Conservation (phyloP, 2,113 vertebrate species). For the Himantopus leucocephalus region DNA sequence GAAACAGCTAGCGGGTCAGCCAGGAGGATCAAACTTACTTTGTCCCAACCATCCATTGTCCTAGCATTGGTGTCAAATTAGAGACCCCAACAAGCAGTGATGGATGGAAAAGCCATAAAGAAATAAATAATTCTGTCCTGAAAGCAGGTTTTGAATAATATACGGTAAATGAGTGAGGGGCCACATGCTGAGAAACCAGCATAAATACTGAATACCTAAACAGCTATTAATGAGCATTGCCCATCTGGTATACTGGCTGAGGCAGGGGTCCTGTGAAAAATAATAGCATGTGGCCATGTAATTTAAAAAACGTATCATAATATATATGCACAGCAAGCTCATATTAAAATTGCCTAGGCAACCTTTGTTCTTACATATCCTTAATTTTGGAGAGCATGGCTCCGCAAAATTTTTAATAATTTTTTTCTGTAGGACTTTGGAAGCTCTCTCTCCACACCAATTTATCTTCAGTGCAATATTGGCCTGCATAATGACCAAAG, state of each 20-base stretch:
- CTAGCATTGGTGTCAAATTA: conserved; percentile 26
- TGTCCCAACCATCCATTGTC: background rate
- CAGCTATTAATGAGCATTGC: conserved; percentile 51
- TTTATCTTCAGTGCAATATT: background rate
- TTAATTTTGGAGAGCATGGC: background rate
- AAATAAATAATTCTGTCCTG: conserved; percentile 49
- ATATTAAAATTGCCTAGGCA: conserved; percentile 14
- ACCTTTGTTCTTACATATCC: conserved; percentile 14
- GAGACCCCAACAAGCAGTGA: conserved; percentile 17
- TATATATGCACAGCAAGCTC: background rate
- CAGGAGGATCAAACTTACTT: background rate
- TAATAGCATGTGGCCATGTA: background rate
- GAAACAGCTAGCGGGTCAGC: background rate
- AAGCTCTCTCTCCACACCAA: background rate
- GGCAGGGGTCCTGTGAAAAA: conserved; percentile 32
- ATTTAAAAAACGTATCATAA: conserved; percentile 38
- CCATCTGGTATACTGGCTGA: conserved; percentile 42
- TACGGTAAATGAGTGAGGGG: conserved; percentile 15
- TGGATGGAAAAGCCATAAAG: conserved; percentile 11
- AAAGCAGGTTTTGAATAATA: conserved; percentile 29
- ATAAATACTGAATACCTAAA: conserved; percentile 60
- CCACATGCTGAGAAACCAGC: conserved; percentile 42
- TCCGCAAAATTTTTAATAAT: background rate
- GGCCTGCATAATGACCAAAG: background rate
- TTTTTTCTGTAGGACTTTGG: background rate